Evolutionary conservation across 2,888 invertebrate genomes (phyloP), one percentile per base, ranked within the genome.

Genomic region (Zaprionus obscuricornis): DNA sequence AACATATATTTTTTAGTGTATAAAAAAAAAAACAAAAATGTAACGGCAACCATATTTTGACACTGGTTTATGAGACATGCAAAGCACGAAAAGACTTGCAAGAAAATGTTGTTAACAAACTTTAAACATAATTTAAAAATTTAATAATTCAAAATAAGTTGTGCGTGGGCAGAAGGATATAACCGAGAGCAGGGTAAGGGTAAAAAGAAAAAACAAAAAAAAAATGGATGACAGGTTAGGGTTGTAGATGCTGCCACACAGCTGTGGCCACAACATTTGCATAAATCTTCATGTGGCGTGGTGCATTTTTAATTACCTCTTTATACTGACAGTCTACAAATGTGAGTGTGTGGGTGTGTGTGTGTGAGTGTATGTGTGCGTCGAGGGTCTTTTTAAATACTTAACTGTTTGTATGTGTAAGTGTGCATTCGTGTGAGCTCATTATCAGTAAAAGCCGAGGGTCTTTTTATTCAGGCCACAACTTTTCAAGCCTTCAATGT

Each of bases 291-390:
- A n/a, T n/a, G n/a, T n/a, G 13, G 20, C 45, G 17, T 22, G 56
- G 11, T 56, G 78, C 70, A 66, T 50, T 82, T 77, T 58, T 60
- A 74, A 77, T 77, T 74, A 82, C 43, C 51, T 33, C 40, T 27
- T 56, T 54, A 18, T 54, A 36, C 46, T 27, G 46, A 10, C 13
- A 39, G 33, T 14, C 16, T 16, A n/a, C 18, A 20, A 43, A 42
- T 13, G 17, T 17, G 26, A 8, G 26, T 7, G 27, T 13, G 27
- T 20, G 18, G 20, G 31, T 8, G 40, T 27, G 13, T 31, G 45
- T 14, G 36, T 47, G 50, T 18, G 43, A 22, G 22, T 10, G 31
- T 14, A 4, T 13, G 40, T 39, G 6, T 24, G 50, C n/a, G 39
- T 29, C n/a, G n/a, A 4, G 5, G 29, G n/a, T n/a, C n/a, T n/a